These are phyloP conservation scores for Glaucopsyche alexis DNA, from an alignment of 2,888 invertebrate genomes.

Conservation along the genomic window DNA sequence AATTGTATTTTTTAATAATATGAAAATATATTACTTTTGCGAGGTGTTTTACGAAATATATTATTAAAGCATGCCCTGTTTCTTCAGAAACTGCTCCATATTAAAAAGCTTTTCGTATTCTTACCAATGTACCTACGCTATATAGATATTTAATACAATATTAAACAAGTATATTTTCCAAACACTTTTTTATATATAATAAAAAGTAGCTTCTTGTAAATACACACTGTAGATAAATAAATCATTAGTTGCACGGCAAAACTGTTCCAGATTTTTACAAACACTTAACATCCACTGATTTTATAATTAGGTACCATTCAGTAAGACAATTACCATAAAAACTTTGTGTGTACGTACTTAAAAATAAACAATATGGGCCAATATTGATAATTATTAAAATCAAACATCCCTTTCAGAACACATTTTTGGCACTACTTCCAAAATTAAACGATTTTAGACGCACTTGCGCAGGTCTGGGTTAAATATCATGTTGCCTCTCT, in stretches of 20 bases:
- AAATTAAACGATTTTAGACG: too few relatives aligned
- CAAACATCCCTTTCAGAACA: too few relatives aligned
- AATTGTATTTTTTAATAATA: neutral
- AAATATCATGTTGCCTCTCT: too few relatives aligned
- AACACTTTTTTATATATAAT: neutral
- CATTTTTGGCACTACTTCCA: too few relatives aligned
- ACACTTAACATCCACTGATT: too few relatives aligned
- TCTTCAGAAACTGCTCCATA: too few relatives aligned
- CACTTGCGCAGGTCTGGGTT: too few relatives aligned
- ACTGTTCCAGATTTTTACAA: neutral
- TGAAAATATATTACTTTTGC: neutral
- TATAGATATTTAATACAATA: neutral
- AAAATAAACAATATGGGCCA: too few relatives aligned
- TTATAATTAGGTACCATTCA: too few relatives aligned
- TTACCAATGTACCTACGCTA: neutral
- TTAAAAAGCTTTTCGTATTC: neutral
- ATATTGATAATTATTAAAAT: too few relatives aligned
- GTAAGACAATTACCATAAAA: too few relatives aligned
- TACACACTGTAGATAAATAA: neutral
- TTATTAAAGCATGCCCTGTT: neutral
- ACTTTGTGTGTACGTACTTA: too few relatives aligned
- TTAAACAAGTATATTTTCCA: neutral
- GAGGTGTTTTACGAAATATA: neutral
- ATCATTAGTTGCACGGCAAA: neutral
- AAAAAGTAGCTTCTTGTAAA: constrained; percentile 3